Base-by-base conservation (phyloP, 2,797 vertebrate species). In the Anguilla megastoma region DNA sequence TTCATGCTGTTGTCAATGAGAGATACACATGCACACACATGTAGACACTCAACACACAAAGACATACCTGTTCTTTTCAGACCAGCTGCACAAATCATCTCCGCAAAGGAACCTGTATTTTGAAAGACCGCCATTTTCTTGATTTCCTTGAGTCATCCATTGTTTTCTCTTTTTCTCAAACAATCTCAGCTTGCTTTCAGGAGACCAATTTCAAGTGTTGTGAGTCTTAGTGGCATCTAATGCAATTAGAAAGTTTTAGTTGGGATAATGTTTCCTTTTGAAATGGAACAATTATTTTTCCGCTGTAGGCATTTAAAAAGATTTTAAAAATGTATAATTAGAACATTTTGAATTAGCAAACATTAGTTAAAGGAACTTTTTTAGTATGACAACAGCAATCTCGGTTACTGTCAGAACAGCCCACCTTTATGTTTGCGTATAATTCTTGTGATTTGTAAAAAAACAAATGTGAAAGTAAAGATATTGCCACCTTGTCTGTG, bases 181-280 rank as follows among this genome's bases (percentile, higher is more conserved):
- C 24, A n/a, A 71, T 71, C 66, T 71, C 66, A 63, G 60, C 24
- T 63, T 71, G n/a, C 66, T 71, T 71, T 71, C 66, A 71, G 30
- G 66, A 71, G 66, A 71, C n/a, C n/a, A 10, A 33, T 30, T 9
- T 30, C 66, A 27, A 5, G 18, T 60, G 3, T 60, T 60, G 58
- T 60, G 58, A 24, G 60, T 63, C 60, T 63, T 21, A 63, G 24
- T 63, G 66, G n/a, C 27, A 30, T 9, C 66, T 30, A 30, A n/a
- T 2, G 27, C n/a, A 71, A 10, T 30, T 56, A 14, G 54, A 30
- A 71, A 10, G 30, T 71, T 71, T n/a, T 12, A 27, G 8, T 24
- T 30, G 5, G 8, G 63, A 66, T 66, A n/a, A 58, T 16, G 56
- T 63, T n/a, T 63, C 21, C 21, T 63, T n/a, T 71, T 33, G 30